phyloP scores from a whole-genome alignment of 2,888 invertebrate species.

The Subacronicta megacephala region DNA sequence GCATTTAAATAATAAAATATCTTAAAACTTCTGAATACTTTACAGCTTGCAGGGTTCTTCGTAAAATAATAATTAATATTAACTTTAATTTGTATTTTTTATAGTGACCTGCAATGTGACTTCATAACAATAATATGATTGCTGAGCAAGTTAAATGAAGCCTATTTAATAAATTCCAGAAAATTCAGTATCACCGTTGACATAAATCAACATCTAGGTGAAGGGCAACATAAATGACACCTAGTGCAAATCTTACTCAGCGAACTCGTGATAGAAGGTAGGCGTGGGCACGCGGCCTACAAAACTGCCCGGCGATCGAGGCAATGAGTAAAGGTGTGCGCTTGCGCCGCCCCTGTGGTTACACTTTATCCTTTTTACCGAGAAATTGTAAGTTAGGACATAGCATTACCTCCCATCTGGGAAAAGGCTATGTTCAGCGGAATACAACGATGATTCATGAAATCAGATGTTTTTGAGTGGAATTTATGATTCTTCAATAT shows the following conservation, averaged over 20 bases:
- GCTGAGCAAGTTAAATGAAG: neutral
- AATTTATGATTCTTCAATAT: neutral
- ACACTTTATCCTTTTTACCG: constrained; percentile 54
- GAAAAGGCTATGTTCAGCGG: neutral
- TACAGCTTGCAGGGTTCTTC: too few relatives aligned
- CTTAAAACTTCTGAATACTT: too few relatives aligned
- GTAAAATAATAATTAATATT: too few relatives aligned
- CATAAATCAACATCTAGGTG: constrained; percentile 59
- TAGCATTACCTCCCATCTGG: neutral
- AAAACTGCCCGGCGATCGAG: constrained; percentile 81
- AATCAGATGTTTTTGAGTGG: neutral
- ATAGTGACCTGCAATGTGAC: neutral
- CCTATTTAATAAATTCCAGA: constrained; percentile 3
- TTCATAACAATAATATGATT: neutral
- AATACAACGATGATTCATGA: neutral
- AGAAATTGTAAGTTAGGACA: constrained; percentile 13
- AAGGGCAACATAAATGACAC: constrained; percentile 67
- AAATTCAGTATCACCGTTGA: constrained; percentile 60
- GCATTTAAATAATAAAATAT: too few relatives aligned
- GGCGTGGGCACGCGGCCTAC: constrained; percentile 86
- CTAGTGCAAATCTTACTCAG: constrained; percentile 82
- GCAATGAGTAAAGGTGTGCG: constrained; percentile 82
- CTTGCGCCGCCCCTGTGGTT: constrained; percentile 83
- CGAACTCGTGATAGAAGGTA: constrained; percentile 85
- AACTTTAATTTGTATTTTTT: neutral